These are phyloP conservation scores for Caradrina kadenii DNA, from an alignment of 2,888 invertebrate species.

Conservation along the genomic window DNA sequence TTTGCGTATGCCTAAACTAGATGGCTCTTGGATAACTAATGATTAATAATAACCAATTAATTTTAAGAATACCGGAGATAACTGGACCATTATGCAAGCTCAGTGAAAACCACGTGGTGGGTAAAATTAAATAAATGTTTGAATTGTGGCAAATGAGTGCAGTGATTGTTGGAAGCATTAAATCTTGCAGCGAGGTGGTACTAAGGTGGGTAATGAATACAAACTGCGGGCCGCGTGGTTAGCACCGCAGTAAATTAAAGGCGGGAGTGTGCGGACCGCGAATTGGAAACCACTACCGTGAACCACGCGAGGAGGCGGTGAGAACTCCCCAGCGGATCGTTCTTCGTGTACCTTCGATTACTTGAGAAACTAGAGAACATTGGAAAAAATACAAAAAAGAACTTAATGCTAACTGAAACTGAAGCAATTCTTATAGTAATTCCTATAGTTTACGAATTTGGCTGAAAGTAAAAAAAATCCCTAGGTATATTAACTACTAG, in stretches of 20 bases:
- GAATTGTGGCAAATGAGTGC: slow-evolving; percentile 80
- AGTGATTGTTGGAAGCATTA: slow-evolving; percentile 81
- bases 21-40: background rate
- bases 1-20: background rate
- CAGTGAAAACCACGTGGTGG: slow-evolving; percentile 41
- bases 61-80: slow-evolving; percentile 24
- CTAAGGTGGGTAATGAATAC: slow-evolving; percentile 88
- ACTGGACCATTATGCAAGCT: slow-evolving; percentile 40
- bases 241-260: slow-evolving; percentile 86
- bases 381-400: slow-evolving; percentile 42
- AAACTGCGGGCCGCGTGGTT: slow-evolving; percentile 87
- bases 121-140: slow-evolving; percentile 78
- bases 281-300: slow-evolving; percentile 77
- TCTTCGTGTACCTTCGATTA: slow-evolving; percentile 75
- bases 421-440: background rate
- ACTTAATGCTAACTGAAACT: slow-evolving; percentile 27
- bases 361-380: slow-evolving; percentile 53
- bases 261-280: slow-evolving; percentile 75
- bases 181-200: slow-evolving; percentile 79
- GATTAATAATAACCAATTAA: slow-evolving; percentile 24
- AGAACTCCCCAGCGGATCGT: slow-evolving; percentile 72
- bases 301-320: slow-evolving; percentile 67
- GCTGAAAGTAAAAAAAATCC: background rate
- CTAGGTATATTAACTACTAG: too few relatives aligned
- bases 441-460: background rate